A percentile compares a stretch with the other conserved stretches of the same genome.
Evolutionary conservation across 2,888 invertebrate genomes (phyloP).

Genomic region (Xestia rhomboidea): DNA sequence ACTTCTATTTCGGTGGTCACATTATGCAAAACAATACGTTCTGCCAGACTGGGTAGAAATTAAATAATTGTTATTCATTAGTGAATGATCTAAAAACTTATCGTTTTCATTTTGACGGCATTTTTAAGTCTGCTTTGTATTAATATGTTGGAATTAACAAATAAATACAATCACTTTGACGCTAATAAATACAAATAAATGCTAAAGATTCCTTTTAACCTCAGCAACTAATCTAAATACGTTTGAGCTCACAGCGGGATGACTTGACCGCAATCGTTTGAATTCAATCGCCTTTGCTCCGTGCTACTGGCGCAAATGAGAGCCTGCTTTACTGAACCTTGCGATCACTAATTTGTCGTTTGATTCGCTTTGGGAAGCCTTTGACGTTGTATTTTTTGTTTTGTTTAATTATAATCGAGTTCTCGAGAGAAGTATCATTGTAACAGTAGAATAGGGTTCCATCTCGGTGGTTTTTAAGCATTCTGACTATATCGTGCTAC

Average conservation of each 20-base stretch:
- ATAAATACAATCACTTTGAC: background rate
- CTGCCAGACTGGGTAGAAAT: background rate
- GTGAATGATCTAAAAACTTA: background rate
- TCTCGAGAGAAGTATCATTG: background rate
- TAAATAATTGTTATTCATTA: background rate
- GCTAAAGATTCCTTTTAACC: background rate
- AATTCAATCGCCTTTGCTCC: conserved; percentile 6
- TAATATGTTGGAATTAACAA: background rate
- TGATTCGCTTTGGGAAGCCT: background rate
- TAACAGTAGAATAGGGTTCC: background rate
- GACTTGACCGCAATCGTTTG: conserved; percentile 30
- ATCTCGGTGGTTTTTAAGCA: background rate
- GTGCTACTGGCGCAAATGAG: conserved; percentile 4
- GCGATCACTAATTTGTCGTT: conserved; percentile 3
- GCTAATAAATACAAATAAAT: conserved; percentile 15
- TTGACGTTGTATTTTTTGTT: background rate
- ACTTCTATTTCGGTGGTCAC: background rate
- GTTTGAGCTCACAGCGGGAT: conserved; percentile 12
- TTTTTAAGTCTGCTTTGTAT: background rate
- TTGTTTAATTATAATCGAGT: background rate
- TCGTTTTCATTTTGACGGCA: background rate
- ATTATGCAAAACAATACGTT: background rate
- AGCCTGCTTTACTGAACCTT: conserved; percentile 1
- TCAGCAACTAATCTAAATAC: conserved; percentile 32
- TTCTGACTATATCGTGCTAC: background rate